Base-by-base conservation (phyloP, 1,140 invertebrate genomes). In the Lycorma delicatula region DNA sequence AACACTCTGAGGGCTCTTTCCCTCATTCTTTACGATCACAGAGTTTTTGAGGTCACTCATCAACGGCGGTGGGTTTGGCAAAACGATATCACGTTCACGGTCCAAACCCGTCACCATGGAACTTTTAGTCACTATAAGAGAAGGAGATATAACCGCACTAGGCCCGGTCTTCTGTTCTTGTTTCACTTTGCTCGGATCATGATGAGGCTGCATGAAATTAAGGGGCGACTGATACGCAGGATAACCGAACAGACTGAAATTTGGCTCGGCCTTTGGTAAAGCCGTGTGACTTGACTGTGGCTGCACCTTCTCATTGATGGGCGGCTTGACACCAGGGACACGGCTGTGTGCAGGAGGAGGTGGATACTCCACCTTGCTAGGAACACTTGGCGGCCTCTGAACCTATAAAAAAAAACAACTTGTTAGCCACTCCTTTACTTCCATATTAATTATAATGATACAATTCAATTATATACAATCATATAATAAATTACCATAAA, bases 21-120 rank as follows among this genome's bases (percentile, higher is more conserved):
- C 79, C 59, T 87, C 84, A 68, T 87, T 85, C 71, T 87, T 86
- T 20, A 87, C 85, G 69, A 87, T 87, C 62, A 87, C 85, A 66
- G 84, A 85, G 67, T 80, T 86, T 65, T 86, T 87, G 60, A 80
- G 72, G 71, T 86, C 84, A 62, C 78, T 77, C 49, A 84, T 71
- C 2, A 84, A 64, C 6, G 77, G 78, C 48, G 81, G 79, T 13
- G 79, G 80, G 59, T 79, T 82, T 26, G 79, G 76, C 26, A 81
- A 68, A 23, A 79, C 71, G 57, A 69, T 72, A 58, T 81, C 79
- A 64, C 78, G 73, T 6, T 65, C 67, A n/a, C 72, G 72, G 38
- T 71, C 72, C n/a, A n/a, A n/a, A n/a, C n/a, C n/a, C n/a, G n/a
- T n/a, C 25, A 81, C 76, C 55, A 46, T 23, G 7, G 52, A 53